These are phyloP conservation scores for Melipona quadrifasciata DNA, from an alignment of 1,140 invertebrate species.

Conservation along the genomic window DNA sequence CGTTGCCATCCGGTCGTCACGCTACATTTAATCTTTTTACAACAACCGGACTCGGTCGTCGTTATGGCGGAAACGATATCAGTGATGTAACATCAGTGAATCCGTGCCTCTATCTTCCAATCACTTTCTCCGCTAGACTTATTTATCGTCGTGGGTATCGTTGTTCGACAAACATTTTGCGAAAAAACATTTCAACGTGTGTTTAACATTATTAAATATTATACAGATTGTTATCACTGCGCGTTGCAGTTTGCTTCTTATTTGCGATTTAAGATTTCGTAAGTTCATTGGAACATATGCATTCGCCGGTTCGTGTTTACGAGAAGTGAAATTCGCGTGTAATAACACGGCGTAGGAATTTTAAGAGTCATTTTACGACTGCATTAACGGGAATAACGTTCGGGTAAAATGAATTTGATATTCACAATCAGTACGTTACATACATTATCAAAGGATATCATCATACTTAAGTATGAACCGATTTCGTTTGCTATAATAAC, in stretches of 20 bases:
- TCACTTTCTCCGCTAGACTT: not conserved
- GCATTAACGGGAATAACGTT: not conserved
- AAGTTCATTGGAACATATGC: not conserved
- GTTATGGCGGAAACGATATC: conserved; percentile 18
- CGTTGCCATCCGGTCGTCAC: conserved; percentile 61
- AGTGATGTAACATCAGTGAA: conserved; percentile 24
- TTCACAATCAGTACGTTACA: not conserved
- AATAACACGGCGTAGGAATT: conserved; percentile 2
- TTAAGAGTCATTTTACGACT: not conserved
- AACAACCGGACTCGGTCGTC: not conserved
- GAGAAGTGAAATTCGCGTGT: not conserved
- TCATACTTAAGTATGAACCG: conserved; percentile 7
- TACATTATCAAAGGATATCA: conserved; percentile 36
- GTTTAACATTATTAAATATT: not conserved
- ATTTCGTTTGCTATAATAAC: conserved; percentile 3
- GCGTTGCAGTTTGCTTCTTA: not conserved
- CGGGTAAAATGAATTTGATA: conserved; percentile 4
- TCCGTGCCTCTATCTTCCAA: not conserved
- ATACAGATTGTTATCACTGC: not conserved
- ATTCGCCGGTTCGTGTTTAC: not conserved
- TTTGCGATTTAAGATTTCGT: not conserved
- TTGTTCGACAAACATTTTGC: too few relatives aligned
- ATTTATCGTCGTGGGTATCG: not conserved
- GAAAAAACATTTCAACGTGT: not conserved
- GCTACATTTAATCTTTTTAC: conserved; percentile 37